These are phyloP conservation scores for Anolis sagrei DNA, from an alignment of 2,113 vertebrate genomes.

Conservation along the genomic window DNA sequence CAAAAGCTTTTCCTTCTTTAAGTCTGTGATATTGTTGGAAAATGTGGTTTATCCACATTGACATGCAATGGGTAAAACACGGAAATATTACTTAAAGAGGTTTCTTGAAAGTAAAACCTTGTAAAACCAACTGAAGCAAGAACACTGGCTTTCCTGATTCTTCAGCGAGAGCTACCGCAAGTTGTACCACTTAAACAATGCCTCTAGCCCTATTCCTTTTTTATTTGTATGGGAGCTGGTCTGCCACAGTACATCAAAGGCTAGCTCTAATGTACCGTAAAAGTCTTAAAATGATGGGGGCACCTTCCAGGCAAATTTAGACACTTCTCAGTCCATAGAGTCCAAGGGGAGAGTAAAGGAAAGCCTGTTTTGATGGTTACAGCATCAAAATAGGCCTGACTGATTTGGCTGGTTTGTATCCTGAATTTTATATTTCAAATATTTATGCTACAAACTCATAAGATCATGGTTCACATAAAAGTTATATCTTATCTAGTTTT, in stretches of 20 bases:
- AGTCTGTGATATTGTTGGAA: background rate
- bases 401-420: background rate
- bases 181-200: slow-evolving; percentile 2
- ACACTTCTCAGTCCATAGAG: background rate
- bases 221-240: background rate
- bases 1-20: background rate
- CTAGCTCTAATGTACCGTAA: background rate
- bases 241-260: slow-evolving; percentile 10
- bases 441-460: background rate
- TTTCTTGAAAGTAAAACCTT: slow-evolving; percentile 20
- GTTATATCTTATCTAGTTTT: too few relatives aligned
- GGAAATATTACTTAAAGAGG: slow-evolving; percentile 6
- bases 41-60: background rate
- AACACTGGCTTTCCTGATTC: background rate
- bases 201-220: background rate
- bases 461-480: too few relatives aligned
- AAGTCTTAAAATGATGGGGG: background rate
- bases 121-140: slow-evolving; percentile 27
- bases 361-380: background rate
- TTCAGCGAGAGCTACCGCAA: background rate
- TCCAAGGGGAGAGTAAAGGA: background rate
- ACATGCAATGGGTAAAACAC: background rate
- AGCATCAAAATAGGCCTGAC: background rate
- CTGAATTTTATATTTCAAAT: background rate
- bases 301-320: background rate